These are phyloP conservation scores for Megamerina dolium DNA, from an alignment of 2,888 invertebrate species.

Conservation along the genomic window DNA sequence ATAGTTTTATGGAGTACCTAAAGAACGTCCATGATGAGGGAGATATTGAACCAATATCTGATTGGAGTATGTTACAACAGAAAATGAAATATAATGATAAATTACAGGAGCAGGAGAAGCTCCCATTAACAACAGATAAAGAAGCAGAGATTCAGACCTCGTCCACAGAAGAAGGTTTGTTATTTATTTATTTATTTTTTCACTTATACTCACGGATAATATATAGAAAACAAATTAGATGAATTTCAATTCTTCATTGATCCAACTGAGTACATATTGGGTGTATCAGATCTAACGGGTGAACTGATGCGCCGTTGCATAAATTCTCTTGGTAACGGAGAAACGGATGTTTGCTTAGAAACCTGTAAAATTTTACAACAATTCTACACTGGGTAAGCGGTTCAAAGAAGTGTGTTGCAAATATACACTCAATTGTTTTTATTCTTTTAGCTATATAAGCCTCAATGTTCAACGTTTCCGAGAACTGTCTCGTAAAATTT, in stretches of 20 bases:
- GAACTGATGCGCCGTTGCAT: slow-evolving; percentile 88
- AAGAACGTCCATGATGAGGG: slow-evolving; percentile 30
- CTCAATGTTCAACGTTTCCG: slow-evolving; percentile 52
- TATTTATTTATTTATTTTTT: too few species aligned
- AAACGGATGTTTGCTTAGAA: slow-evolving; percentile 64
- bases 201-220: too few species aligned
- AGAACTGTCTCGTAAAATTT: slow-evolving; percentile 66
- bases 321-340: slow-evolving; percentile 71
- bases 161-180: too few species aligned
- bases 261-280: slow-evolving; percentile 61
- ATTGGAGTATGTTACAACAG: slow-evolving; percentile 56
- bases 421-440: slow-evolving; percentile 19
- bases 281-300: slow-evolving; percentile 80
- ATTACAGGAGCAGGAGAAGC: slow-evolving; percentile 5
- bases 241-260: slow-evolving; percentile 44
- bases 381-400: slow-evolving; percentile 40
- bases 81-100: slow-evolving; percentile 50
- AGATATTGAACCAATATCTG: slow-evolving; percentile 49
- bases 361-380: slow-evolving; percentile 65
- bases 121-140: not conserved
- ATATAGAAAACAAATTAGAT: too few species aligned
- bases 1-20: slow-evolving; percentile 66
- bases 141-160: not conserved
- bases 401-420: not conserved
- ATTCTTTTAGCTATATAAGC: slow-evolving; percentile 48